These are phyloP conservation scores for Drosophila rubida DNA, from an alignment of 2,888 invertebrate genomes.

Conservation along the genomic window DNA sequence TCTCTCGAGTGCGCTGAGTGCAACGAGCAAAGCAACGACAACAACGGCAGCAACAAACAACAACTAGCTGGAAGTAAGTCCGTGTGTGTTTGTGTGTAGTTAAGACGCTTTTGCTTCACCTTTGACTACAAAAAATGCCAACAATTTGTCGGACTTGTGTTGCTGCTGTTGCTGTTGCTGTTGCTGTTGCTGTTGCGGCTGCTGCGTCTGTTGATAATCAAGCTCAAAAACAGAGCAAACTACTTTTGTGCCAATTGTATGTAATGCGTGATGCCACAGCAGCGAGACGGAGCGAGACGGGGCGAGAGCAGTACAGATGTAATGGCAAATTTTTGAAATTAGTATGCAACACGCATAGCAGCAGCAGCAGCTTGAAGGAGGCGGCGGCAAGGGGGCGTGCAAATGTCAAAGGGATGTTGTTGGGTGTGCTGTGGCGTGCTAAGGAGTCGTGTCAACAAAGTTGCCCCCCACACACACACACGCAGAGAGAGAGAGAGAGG, in stretches of 20 bases:
- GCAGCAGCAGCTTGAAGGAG: neutral
- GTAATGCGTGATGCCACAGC: constrained; percentile 27
- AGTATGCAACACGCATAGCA: constrained; percentile 77
- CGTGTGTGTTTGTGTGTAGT: constrained; percentile 38
- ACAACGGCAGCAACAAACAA: constrained; percentile 21
- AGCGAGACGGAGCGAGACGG: neutral
- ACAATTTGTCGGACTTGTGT: constrained; percentile 62
- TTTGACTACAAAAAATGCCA: constrained; percentile 68
- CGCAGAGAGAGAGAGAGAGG: neutral
- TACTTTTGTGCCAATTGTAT: constrained; percentile 58
- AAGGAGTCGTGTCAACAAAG: constrained; percentile 54
- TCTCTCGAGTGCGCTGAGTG: constrained; percentile 23
- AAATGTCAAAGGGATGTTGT: constrained; percentile 15
- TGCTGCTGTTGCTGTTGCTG: constrained; percentile 24
- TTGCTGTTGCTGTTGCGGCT: no score
- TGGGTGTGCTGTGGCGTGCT: constrained; percentile 36
- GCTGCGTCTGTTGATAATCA: constrained; percentile 60
- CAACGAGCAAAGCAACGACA: constrained; percentile 22
- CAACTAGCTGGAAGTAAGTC: constrained; percentile 10
- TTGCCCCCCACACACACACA: constrained; percentile 22
- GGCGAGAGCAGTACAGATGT: constrained; percentile 70
- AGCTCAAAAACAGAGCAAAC: constrained; percentile 55
- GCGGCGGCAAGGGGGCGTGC: constrained; percentile 7
- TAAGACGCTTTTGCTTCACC: constrained; percentile 65
- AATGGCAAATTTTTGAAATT: constrained; percentile 79